A percentile compares a stretch with the other conserved stretches of the same genome.
Evolutionary conservation across 1,140 invertebrate species (phyloP).

Genomic region (Trichonephila clavata): DNA sequence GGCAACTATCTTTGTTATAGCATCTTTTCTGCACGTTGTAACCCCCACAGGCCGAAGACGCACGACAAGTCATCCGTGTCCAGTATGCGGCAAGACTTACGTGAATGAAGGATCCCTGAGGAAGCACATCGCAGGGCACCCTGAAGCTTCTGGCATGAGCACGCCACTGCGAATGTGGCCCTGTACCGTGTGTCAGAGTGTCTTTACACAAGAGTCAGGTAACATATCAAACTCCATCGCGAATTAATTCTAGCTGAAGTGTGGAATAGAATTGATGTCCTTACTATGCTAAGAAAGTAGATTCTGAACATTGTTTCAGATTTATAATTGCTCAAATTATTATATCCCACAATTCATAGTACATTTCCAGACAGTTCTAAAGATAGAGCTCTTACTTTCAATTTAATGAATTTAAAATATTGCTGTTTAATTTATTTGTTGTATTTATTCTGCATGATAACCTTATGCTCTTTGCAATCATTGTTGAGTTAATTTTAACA

Average conservation of each 20-base stretch:
- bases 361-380: no score
- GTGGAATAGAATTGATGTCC: background rate
- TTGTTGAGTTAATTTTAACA: no score
- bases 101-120: conserved; percentile 95
- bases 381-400: no score
- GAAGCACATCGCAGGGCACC: conserved; percentile 95
- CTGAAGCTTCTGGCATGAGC: conserved; percentile 81
- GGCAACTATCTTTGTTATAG: conserved; percentile 75
- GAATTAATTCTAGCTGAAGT: background rate
- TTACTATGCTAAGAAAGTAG: no score
- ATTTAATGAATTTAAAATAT: no score
- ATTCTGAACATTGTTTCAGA: no score
- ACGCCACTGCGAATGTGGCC: conserved; percentile 80
- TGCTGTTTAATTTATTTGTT: no score
- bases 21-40: conserved; percentile 76
- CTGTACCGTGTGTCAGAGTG: conserved; percentile 95
- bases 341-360: no score
- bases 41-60: conserved; percentile 83
- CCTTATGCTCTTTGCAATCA: no score
- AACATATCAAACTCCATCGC: conserved; percentile 77
- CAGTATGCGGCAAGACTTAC: conserved; percentile 96
- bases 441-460: no score
- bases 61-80: conserved; percentile 95
- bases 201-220: conserved; percentile 97
- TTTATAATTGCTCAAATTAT: no score